phyloP scores from a whole-genome alignment of 2,113 vertebrate genomes.

The Furnarius figulus region DNA sequence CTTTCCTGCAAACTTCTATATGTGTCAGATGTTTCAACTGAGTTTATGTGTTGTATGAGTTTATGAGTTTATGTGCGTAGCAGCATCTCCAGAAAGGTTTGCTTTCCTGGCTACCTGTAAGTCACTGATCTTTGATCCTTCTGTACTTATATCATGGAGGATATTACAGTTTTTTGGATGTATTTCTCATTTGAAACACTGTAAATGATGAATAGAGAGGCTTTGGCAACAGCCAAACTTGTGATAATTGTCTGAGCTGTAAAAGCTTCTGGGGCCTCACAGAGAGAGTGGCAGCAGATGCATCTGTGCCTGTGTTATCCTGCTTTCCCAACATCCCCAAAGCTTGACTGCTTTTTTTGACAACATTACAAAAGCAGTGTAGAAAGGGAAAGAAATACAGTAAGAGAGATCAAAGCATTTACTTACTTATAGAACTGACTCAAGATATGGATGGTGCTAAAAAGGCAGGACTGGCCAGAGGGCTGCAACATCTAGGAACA shows the following conservation, averaged over 20 bases:
- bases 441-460: background rate
- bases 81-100: background rate
- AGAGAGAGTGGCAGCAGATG: background rate
- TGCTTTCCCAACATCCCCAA: constrained; percentile 6
- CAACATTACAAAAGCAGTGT: background rate
- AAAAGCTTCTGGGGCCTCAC: constrained; percentile 6
- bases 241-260: constrained; percentile 24
- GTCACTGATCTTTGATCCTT: background rate
- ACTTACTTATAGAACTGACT: background rate
- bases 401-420: background rate
- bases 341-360: constrained; percentile 15
- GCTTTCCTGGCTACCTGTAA: background rate
- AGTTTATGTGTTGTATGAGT: background rate
- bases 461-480: background rate
- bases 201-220: background rate
- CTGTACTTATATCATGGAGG: background rate
- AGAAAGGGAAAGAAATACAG: background rate
- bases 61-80: background rate
- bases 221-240: background rate
- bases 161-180: background rate
- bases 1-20: background rate
- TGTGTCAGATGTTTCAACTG: background rate
- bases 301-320: constrained; percentile 7
- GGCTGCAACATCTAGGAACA: background rate
- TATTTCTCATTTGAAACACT: background rate